Percentiles rank a stretch among this genome's conserved stretches.
Evolutionary conservation across 92 coral and sea anemone genomes (phyloP).

Genomic region (Zoanthus gigantus): DNA sequence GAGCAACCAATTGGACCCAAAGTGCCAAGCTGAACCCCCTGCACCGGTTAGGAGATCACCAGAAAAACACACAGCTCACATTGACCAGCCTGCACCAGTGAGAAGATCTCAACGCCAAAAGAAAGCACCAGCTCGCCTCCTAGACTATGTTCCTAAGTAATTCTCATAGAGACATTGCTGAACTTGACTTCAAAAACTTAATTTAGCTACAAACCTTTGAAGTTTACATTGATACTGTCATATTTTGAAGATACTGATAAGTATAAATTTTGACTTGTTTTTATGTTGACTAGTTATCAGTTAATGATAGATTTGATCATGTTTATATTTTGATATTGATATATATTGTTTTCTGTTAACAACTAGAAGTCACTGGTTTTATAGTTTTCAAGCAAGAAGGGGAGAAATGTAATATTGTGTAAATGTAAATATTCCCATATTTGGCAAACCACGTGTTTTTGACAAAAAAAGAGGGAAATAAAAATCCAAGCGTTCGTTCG

Average conservation of each 20-base stretch:
- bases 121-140: slow-evolving; percentile 44
- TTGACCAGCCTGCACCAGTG: slow-evolving; percentile 3
- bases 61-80: neutral
- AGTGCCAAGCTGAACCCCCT: neutral
- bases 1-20: slow-evolving; percentile 12
- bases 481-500: no score
- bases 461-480: no score
- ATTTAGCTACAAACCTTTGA: slow-evolving; percentile 1
- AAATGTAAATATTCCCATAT: neutral
- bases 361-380: neutral
- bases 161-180: slow-evolving; percentile 14
- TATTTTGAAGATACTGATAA: neutral
- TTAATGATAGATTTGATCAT: neutral
- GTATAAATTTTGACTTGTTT: neutral
- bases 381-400: neutral
- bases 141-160: slow-evolving; percentile 42
- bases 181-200: slow-evolving; percentile 9
- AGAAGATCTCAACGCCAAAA: slow-evolving; percentile 32
- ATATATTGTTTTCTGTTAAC: neutral
- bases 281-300: neutral
- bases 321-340: neutral
- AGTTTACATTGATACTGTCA: neutral
- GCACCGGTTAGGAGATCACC: neutral
- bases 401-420: neutral
- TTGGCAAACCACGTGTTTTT: no score